Percentiles rank a stretch among this genome's conserved stretches.
Evolutionary conservation across 2,797 vertebrate species (phyloP).

Genomic region (Rhynchotus rufescens): DNA sequence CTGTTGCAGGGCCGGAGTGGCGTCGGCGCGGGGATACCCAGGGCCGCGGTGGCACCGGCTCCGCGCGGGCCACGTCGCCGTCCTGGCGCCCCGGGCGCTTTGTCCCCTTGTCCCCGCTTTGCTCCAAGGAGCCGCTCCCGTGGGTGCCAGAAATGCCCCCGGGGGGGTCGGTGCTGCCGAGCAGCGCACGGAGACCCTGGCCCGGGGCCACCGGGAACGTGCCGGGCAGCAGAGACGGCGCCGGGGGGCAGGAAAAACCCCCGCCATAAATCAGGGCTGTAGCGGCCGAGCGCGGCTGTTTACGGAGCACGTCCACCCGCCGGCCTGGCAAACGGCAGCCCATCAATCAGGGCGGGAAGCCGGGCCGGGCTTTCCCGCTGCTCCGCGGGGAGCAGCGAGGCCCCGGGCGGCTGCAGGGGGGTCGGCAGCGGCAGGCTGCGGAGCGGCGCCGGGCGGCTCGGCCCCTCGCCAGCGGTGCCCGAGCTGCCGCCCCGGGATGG

Average conservation of each 20-base stretch:
- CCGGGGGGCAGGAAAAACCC: constrained; percentile 56
- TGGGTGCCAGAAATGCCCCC: neutral
- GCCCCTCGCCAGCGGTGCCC: too few relatives aligned
- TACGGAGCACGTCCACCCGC: neutral
- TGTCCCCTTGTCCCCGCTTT: neutral
- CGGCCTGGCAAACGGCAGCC: neutral
- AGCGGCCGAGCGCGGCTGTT: constrained; percentile 30
- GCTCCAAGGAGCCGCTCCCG: neutral
- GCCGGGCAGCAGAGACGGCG: constrained; percentile 22
- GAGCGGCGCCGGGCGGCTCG: too few relatives aligned
- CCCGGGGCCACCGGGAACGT: neutral
- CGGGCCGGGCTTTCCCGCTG: neutral
- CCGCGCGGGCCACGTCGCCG: too few relatives aligned
- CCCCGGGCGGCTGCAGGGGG: neutral
- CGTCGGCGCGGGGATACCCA: rapidly evolving
- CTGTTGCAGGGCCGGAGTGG: neutral
- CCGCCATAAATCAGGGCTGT: constrained; percentile 11
- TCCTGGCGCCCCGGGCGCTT: too few relatives aligned
- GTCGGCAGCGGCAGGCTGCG: too few relatives aligned
- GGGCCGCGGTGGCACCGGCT: rapidly evolving
- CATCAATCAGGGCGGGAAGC: neutral
- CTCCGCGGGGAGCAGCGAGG: neutral
- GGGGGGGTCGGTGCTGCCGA: rapidly evolving
- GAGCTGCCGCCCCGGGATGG: too few relatives aligned
- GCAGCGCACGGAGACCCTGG: too few relatives aligned